A percentile compares a stretch with the other conserved stretches of the same genome.
phyloP scores from a whole-genome alignment of 2,888 invertebrate species.

The Mechanitis mazaeus region DNA sequence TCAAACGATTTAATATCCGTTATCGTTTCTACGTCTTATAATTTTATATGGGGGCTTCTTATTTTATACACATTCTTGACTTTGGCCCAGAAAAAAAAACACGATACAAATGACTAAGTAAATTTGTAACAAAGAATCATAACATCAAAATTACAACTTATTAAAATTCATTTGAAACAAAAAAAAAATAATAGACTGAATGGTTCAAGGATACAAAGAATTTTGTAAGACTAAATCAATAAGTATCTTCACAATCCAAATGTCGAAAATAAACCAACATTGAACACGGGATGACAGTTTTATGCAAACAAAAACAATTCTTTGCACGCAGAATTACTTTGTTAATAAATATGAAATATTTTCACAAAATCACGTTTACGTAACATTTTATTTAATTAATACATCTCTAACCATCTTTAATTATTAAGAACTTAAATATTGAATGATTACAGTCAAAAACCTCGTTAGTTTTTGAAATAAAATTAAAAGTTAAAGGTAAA shows the following conservation, averaged over 20 bases:
- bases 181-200: constrained; percentile 29
- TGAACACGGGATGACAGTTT: constrained; percentile 41
- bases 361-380: neutral
- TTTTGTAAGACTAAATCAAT: constrained; percentile 48
- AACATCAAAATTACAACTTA: constrained; percentile 17
- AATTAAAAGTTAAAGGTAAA: too few relatives aligned
- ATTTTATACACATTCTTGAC: constrained; percentile 57
- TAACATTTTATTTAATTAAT: too few relatives aligned
- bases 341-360: neutral
- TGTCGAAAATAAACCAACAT: constrained; percentile 65
- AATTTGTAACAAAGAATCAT: constrained; percentile 46
- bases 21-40: constrained; percentile 47
- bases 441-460: too few relatives aligned
- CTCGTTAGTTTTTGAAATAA: too few relatives aligned
- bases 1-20: constrained; percentile 35
- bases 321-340: constrained; percentile 21
- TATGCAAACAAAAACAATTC: constrained; percentile 27
- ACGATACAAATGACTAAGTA: constrained; percentile 41
- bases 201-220: constrained; percentile 58
- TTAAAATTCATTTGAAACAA: constrained; percentile 26
- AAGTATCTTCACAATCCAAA: constrained; percentile 49
- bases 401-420: too few relatives aligned
- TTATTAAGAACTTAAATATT: too few relatives aligned
- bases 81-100: constrained; percentile 56
- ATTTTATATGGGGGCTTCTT: constrained; percentile 42